Conservation (phyloP, 2,113 vertebrate genomes). For the Rana temporaria region DNA sequence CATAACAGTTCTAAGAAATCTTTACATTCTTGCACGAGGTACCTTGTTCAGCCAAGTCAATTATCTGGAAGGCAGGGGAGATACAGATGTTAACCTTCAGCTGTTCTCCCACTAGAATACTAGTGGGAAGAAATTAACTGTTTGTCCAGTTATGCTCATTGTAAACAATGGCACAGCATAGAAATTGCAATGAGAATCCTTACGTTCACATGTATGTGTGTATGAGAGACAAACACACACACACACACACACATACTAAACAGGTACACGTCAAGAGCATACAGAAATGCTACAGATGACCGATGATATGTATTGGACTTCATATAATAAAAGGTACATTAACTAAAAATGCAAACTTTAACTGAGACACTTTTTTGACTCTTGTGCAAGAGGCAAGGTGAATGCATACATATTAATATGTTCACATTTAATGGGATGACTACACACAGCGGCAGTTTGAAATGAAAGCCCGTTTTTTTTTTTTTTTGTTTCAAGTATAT, state of each 20-base stretch:
- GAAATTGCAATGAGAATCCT: conserved; percentile 69
- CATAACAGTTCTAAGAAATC: conserved; percentile 67
- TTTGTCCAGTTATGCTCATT: conserved; percentile 75
- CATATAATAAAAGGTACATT: conserved; percentile 76
- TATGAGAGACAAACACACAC: conserved; percentile 59
- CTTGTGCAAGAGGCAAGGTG: conserved; percentile 85
- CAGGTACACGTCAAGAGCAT: conserved; percentile 62
- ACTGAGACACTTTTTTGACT: conserved; percentile 75
- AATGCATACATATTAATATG: conserved; percentile 82
- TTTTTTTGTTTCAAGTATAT: conserved; percentile 95
- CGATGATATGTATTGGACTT: conserved; percentile 80
- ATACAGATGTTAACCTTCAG: conserved; percentile 53
- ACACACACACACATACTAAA: conserved; percentile 56
- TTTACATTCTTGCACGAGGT: conserved; percentile 63
- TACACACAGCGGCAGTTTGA: conserved; percentile 87
- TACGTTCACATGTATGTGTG: conserved; percentile 70
- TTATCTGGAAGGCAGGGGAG: conserved; percentile 52
- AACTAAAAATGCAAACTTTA: conserved; percentile 72
- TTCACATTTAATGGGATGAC: conserved; percentile 98
- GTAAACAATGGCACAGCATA: conserved; percentile 77
- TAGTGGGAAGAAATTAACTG: conserved; percentile 64
- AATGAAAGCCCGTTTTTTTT: conserved; percentile 81
- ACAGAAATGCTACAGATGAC: conserved; percentile 68
- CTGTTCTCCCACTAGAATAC: conserved; percentile 65
- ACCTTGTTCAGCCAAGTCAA: conserved; percentile 43